phyloP scores from a whole-genome alignment of 2,888 invertebrate species.

The Tryphoninae sp. region DNA sequence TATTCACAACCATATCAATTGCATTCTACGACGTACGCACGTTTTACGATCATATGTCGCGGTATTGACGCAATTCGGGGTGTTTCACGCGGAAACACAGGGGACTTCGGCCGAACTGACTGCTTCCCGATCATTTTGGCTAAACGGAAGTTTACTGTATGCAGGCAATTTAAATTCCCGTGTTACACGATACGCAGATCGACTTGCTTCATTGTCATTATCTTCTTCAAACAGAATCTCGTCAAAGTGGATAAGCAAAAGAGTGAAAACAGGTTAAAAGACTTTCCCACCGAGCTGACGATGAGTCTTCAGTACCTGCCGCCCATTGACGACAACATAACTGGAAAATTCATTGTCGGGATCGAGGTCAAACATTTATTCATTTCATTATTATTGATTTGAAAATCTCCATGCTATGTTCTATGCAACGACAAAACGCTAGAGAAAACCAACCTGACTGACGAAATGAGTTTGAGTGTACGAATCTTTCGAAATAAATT shows the following conservation, averaged over 20 bases:
- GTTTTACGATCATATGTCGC: too few species aligned
- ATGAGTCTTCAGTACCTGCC: slow-evolving; percentile 79
- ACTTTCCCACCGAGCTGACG: slow-evolving; percentile 78
- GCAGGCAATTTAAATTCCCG: background rate
- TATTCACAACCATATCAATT: too few species aligned
- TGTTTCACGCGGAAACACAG: too few species aligned
- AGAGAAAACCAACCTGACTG: too few species aligned
- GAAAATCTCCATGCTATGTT: too few species aligned
- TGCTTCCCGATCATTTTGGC: too few species aligned
- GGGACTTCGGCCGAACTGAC: too few species aligned
- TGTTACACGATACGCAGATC: background rate
- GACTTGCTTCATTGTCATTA: background rate
- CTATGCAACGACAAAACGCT: too few species aligned
- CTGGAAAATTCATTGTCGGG: slow-evolving; percentile 78
- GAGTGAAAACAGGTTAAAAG: slow-evolving; percentile 71
- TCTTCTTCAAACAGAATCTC: slow-evolving; percentile 70
- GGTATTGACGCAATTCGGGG: too few species aligned
- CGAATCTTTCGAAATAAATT: slow-evolving; percentile 39
- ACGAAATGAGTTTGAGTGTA: too few species aligned
- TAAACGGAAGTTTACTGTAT: too few species aligned
- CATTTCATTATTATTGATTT: slow-evolving; percentile 6
- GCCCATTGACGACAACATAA: slow-evolving; percentile 72
- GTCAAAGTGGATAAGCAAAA: slow-evolving; percentile 73
- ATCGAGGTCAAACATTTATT: slow-evolving; percentile 74
- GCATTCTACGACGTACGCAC: too few species aligned